Conservation (phyloP, 2,797 vertebrate genomes). For the Gallinago nigripennis region DNA sequence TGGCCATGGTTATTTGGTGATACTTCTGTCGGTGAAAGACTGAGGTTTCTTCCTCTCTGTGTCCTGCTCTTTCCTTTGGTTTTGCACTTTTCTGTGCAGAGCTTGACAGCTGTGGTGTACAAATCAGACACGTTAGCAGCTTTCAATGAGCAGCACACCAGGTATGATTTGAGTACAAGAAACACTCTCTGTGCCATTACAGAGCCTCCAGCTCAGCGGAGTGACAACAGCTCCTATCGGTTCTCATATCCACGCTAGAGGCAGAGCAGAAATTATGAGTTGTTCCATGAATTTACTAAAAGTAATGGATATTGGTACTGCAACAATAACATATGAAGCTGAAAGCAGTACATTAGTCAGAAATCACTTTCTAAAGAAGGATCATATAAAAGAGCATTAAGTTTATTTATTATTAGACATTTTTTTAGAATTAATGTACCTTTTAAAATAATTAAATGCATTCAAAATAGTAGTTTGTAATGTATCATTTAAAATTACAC, state of each 20-base stretch:
- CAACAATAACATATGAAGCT: neutral
- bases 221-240: neutral
- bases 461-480: constrained; percentile 53
- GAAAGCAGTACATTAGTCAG: constrained; percentile 33
- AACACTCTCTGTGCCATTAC: rapidly evolving
- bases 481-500: constrained; percentile 63
- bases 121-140: neutral
- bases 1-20: rapidly evolving
- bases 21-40: rapidly evolving
- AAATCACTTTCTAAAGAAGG: constrained; percentile 60
- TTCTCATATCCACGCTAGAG: neutral
- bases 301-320: neutral
- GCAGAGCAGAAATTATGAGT: neutral
- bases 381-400: constrained; percentile 42
- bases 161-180: neutral
- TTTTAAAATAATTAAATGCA: constrained; percentile 69
- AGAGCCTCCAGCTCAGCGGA: neutral
- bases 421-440: constrained; percentile 64
- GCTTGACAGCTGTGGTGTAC: neutral
- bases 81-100: rapidly evolving
- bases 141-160: neutral
- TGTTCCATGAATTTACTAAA: neutral
- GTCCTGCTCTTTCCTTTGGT: neutral
- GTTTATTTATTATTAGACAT: constrained; percentile 45
- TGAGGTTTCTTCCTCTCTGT: neutral